Evolutionary conservation across 2,113 vertebrate species (phyloP), one percentile per base, ranked within the genome.

Genomic region (Toxostoma redivivum): DNA sequence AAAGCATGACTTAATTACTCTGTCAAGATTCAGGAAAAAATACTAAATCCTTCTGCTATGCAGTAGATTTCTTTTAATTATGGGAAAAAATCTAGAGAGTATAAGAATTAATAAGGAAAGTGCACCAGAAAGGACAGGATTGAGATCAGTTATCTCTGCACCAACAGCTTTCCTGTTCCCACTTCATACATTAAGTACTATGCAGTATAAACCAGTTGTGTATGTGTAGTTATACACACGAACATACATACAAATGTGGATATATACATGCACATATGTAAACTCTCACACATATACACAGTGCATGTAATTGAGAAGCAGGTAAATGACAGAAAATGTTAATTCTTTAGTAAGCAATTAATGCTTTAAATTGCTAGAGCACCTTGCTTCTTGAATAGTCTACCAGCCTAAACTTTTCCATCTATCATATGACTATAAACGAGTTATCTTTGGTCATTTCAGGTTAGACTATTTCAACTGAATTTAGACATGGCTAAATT

Each of bases 171-270:
- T 88, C 57, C 70, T 40, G 65, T 27, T 86, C 70, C 45, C 2
- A 0, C 28, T 78, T 56, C 47, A 20, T 42, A 37, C 31, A 15
- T 8, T 11, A 33, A 20, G 28, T 44, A 20, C 6, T 22, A 5
- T 3, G 38, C 25, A 50, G 30, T 10, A 62, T 17, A 69, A 80
- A 40, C 9, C 10, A 28, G 14, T 1, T 38, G 38, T 23, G 17
- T 45, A 28, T 7, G 15, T n/a, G 30, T 51, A 66, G 35, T 25
- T 31, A 58, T 7, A 56, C 18, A 38, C 16, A 33, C 12, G 27
- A 0, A 33, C 19, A 23, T 5, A 23, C 5, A 56, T 3, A n/a
- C 6, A 28, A 2, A 5, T 0, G 0, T 30, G 14, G 10, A 24
- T 12, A 15, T 14, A 51, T 4, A 47, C 7, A 15, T 6, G 10